These are phyloP conservation scores for Vipera latastei DNA, from an alignment of 2,797 vertebrate genomes.

Conservation along the genomic window DNA sequence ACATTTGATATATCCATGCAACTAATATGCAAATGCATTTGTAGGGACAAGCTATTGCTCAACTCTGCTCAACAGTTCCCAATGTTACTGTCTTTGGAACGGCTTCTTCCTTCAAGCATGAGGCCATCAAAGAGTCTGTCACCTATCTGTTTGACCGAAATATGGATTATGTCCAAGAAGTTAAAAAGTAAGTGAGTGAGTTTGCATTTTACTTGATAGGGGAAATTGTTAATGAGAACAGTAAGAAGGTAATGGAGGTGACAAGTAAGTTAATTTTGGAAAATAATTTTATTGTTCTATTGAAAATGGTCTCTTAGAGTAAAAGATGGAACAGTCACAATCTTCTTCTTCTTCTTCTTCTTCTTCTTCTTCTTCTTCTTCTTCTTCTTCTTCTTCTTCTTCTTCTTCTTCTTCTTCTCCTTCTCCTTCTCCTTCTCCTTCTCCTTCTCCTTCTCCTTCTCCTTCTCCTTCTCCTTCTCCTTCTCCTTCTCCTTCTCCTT, in stretches of 20 bases:
- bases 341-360: not conserved
- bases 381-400: not conserved
- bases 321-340: not conserved
- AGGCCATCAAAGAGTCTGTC: conserved; percentile 91
- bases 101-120: conserved; percentile 94
- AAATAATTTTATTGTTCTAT: not conserved
- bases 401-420: too few species aligned
- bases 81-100: conserved; percentile 92
- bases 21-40: conserved; percentile 57
- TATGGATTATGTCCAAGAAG: conserved; percentile 92
- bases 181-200: conserved; percentile 85
- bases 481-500: not conserved
- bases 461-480: too few species aligned
- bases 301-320: not conserved
- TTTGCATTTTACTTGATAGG: conserved; percentile 6
- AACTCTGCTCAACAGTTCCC: conserved; percentile 92
- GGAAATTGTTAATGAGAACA: not conserved
- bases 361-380: not conserved
- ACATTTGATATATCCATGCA: conserved; percentile 5
- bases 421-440: not conserved
- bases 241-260: not conserved
- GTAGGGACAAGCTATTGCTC: conserved; percentile 97
- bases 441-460: not conserved
- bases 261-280: not conserved
- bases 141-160: conserved; percentile 97